These are phyloP conservation scores for Ernsta delagoae DNA, from an alignment of 2,888 invertebrate genomes.

Conservation along the genomic window DNA sequence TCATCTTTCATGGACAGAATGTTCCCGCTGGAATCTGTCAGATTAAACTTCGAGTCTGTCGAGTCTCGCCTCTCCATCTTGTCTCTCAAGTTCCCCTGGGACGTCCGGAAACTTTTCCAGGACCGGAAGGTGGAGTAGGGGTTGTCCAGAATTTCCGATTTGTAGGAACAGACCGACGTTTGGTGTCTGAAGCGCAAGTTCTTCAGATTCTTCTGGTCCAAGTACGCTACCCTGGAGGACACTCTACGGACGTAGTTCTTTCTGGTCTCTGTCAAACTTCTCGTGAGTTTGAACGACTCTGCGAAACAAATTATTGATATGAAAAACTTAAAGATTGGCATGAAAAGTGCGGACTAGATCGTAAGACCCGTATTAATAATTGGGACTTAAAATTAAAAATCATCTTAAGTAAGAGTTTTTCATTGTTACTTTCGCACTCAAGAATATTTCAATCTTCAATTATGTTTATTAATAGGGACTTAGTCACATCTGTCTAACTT, in stretches of 20 bases:
- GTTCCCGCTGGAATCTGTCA: slow-evolving; percentile 67
- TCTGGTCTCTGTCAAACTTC: slow-evolving; percentile 86
- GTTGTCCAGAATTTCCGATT: slow-evolving; percentile 65
- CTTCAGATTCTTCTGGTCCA: slow-evolving; percentile 65
- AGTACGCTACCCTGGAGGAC: slow-evolving; percentile 82
- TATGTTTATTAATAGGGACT: too few relatives aligned
- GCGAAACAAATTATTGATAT: slow-evolving; percentile 42
- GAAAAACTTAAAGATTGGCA: too few relatives aligned
- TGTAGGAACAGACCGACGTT: slow-evolving; percentile 73
- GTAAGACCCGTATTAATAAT: too few relatives aligned
- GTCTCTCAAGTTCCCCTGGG: slow-evolving; percentile 64
- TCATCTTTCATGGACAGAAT: slow-evolving; percentile 61
- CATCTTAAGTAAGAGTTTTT: too few relatives aligned
- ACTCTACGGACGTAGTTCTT: slow-evolving; percentile 88
- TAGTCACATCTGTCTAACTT: too few relatives aligned
- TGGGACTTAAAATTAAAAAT: too few relatives aligned
- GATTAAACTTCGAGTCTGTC: slow-evolving; percentile 64
- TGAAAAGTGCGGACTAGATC: too few relatives aligned
- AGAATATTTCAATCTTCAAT: too few relatives aligned
- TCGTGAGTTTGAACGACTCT: slow-evolving; percentile 82
- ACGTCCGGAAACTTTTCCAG: slow-evolving; percentile 77
- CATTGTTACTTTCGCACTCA: too few relatives aligned
- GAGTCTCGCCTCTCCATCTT: slow-evolving; percentile 55
- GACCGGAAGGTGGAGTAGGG: slow-evolving; percentile 76
- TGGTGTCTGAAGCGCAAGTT: slow-evolving; percentile 63